Conservation (phyloP, 2,113 vertebrate genomes). For the Apaloderma vittatum region DNA sequence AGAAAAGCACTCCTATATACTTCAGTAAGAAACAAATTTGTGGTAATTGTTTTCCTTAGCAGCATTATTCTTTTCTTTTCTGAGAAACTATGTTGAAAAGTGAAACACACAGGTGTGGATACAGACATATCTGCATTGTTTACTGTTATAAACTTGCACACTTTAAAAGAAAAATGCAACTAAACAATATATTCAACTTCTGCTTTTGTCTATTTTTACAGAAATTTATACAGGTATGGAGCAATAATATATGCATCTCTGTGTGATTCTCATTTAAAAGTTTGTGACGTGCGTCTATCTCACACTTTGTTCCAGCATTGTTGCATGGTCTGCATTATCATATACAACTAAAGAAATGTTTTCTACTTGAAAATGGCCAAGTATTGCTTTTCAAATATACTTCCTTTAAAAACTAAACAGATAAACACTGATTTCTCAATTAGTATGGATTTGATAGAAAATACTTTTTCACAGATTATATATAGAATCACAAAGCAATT, state of each 20-base stretch:
- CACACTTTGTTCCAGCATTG: neutral
- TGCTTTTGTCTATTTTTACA: neutral
- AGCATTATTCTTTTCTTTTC: neutral
- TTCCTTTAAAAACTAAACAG: neutral
- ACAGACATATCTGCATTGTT: neutral
- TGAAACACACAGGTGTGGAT: neutral
- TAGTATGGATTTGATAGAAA: neutral
- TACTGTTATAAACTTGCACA: neutral
- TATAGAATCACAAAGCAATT: neutral
- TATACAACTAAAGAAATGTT: neutral
- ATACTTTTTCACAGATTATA: neutral
- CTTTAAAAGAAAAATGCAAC: neutral
- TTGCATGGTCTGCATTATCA: conserved; percentile 9
- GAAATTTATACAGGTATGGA: conserved; percentile 55
- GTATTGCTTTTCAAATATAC: conserved; percentile 7
- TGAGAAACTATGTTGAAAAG: neutral
- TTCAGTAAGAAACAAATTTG: neutral
- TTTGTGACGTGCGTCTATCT: neutral
- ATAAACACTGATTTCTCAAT: neutral
- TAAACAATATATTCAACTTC: neutral
- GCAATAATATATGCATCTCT: neutral
- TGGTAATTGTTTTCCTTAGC: neutral
- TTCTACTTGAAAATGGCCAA: conserved; percentile 29
- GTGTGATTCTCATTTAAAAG: neutral
- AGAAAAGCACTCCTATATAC: neutral